phyloP scores from a whole-genome alignment of 2,797 vertebrate genomes.

The Corythornis leucogaster region DNA sequence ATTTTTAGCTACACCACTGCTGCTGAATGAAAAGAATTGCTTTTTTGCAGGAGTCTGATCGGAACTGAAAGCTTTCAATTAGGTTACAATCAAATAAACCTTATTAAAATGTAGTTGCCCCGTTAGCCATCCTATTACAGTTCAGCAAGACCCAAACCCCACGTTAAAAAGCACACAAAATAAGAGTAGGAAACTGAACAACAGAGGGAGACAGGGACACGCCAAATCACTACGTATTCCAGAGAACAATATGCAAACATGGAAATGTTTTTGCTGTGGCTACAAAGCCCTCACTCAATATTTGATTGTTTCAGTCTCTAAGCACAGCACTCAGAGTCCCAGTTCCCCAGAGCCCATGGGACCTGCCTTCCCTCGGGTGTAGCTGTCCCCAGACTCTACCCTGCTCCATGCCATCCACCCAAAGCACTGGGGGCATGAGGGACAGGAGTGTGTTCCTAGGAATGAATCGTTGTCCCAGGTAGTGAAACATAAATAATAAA shows the following conservation, averaged over 20 bases:
- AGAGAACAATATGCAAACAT: background rate
- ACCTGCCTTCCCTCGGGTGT: background rate
- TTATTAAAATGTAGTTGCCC: slow-evolving; percentile 66
- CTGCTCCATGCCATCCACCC: background rate
- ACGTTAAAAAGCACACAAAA: slow-evolving; percentile 20
- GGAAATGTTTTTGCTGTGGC: slow-evolving; percentile 61
- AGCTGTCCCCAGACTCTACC: background rate
- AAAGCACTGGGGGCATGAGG: background rate
- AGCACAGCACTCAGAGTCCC: background rate
- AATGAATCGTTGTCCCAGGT: background rate
- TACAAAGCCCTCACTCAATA: slow-evolving; percentile 56
- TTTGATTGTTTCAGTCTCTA: background rate
- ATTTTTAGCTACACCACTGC: slow-evolving; percentile 12
- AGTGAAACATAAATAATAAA: background rate
- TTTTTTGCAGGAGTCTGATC: slow-evolving; percentile 33
- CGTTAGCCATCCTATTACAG: slow-evolving; percentile 33
- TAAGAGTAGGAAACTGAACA: slow-evolving; percentile 25
- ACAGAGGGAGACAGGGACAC: slow-evolving; percentile 65
- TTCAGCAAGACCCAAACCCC: background rate
- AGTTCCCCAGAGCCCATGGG: background rate
- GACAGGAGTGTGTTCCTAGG: background rate
- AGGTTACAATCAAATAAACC: slow-evolving; percentile 64
- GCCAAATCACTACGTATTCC: background rate
- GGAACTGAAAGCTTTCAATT: slow-evolving; percentile 61
- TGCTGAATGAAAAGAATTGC: background rate